A percentile compares a stretch with the other conserved stretches of the same genome.
These are phyloP conservation scores for Vireo altiloquus DNA, from an alignment of 2,113 vertebrate genomes.

Conservation along the genomic window DNA sequence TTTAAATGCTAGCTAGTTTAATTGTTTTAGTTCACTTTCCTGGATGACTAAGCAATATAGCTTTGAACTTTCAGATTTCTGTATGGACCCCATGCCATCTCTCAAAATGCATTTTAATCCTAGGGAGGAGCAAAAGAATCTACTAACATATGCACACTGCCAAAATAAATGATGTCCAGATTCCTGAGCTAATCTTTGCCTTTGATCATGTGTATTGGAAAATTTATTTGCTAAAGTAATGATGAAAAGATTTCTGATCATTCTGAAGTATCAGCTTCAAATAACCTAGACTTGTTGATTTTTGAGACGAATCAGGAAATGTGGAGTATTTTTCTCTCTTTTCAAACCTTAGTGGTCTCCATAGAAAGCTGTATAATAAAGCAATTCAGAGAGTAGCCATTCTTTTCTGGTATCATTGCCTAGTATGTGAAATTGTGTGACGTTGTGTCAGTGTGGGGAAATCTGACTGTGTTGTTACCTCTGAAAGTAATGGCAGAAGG, in stretches of 20 bases:
- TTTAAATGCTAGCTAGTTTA: not conserved
- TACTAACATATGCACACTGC: not conserved
- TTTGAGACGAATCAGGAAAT: not conserved
- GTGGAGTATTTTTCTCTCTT: not conserved
- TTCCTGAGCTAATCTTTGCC: conserved; percentile 24
- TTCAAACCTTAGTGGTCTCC: not conserved
- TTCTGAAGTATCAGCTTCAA: conserved; percentile 4
- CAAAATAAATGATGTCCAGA: not conserved
- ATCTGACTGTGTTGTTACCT: not conserved
- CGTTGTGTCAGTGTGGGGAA: not conserved
- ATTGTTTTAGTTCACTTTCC: not conserved
- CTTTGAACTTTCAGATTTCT: not conserved
- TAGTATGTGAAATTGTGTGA: not conserved
- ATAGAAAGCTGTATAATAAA: not conserved
- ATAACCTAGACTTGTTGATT: not conserved
- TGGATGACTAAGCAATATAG: not conserved
- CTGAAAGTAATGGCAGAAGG: not conserved
- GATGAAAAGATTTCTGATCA: not conserved
- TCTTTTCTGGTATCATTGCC: not conserved
- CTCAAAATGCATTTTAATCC: not conserved
- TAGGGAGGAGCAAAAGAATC: not conserved
- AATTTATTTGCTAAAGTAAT: not conserved
- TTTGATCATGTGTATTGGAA: conserved; percentile 14
- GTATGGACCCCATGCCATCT: not conserved
- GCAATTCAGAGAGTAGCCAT: not conserved